Base-by-base conservation (phyloP, 2,797 vertebrate genomes). In the Lycodopsis pacificus region DNA sequence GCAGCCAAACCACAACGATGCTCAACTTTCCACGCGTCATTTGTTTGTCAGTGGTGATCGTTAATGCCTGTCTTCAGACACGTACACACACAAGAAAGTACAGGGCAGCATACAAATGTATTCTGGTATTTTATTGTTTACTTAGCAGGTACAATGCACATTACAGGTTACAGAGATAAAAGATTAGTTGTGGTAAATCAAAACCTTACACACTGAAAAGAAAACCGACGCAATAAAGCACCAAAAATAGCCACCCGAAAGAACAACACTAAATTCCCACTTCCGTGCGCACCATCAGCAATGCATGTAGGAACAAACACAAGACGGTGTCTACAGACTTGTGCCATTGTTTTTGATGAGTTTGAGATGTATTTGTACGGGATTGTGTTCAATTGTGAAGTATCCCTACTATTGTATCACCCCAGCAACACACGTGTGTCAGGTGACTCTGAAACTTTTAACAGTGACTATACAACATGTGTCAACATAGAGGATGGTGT, bases 21-120 rank as follows among this genome's bases (percentile, higher is more conserved):
- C 51, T 42, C 1, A 25, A 59, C 54, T 82, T 84, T 71, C 56
- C 74, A 65, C 27, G 3, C 48, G 25, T 62, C 59, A 53, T 36
- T 51, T 56, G 62, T 79, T 67, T 66, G 25, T 76, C 30, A 51
- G 11, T 42, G 17, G 9, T 30, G 2, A 44, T 20, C 32, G 12
- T 32, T 12, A 7, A 7, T 54, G 25, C 6, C 2, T 54, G 27
- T 15, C 2, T 51, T n/a, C 40, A 44, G 15, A 17, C 42, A 44
- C 42, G 17, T 15, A 44, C 42, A 44, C 44, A 7, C 44, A 46
- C 17, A 20, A 2, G 19, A 17, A 20, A 2, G 8, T 17, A 7
- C 14, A 46, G 4, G 44, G 14, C 6, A 46, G 38, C 38, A 40
- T 40, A 40, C 38, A 40, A 40, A 40, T 40, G 38, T 40, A 40